Percentiles rank a stretch among this genome's conserved stretches.
These are phyloP conservation scores for Cynoglossus semilaevis DNA, from an alignment of 2,113 vertebrate genomes.

Conservation along the genomic window DNA sequence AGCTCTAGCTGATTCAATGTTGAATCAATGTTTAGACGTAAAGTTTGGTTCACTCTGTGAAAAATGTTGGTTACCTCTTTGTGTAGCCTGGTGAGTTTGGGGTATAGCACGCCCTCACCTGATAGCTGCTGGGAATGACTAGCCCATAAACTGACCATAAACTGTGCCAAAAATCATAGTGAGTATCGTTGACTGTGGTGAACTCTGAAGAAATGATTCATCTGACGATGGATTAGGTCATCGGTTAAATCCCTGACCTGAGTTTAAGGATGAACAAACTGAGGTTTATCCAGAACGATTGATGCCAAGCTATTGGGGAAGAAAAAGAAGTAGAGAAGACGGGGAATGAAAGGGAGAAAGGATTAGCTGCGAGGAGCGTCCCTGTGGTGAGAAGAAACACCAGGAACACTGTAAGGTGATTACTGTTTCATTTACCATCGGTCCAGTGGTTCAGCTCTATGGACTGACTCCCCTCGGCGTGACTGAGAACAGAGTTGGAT, in stretches of 20 bases:
- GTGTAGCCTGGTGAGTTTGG: too few relatives aligned
- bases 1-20: too few relatives aligned
- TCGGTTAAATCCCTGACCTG: background rate
- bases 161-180: too few relatives aligned
- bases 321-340: constrained; percentile 5
- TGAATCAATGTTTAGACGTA: too few relatives aligned
- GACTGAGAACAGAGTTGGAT: constrained; percentile 45
- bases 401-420: constrained; percentile 82
- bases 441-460: constrained; percentile 77
- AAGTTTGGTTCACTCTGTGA: too few relatives aligned
- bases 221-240: too few relatives aligned
- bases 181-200: too few relatives aligned
- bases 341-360: constrained; percentile 41
- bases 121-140: too few relatives aligned
- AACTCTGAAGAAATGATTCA: too few relatives aligned
- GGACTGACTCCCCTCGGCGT: constrained; percentile 59
- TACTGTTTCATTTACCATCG: constrained; percentile 77
- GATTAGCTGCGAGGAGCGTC: constrained; percentile 73
- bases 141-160: too few relatives aligned
- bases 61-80: too few relatives aligned
- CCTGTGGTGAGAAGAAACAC: constrained; percentile 62
- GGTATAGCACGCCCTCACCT: too few relatives aligned
- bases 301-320: constrained; percentile 18
- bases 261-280: constrained; percentile 13
- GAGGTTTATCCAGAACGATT: constrained; percentile 12